Conservation (phyloP, 92 coral and sea anemone species). For the Ricordea florida region DNA sequence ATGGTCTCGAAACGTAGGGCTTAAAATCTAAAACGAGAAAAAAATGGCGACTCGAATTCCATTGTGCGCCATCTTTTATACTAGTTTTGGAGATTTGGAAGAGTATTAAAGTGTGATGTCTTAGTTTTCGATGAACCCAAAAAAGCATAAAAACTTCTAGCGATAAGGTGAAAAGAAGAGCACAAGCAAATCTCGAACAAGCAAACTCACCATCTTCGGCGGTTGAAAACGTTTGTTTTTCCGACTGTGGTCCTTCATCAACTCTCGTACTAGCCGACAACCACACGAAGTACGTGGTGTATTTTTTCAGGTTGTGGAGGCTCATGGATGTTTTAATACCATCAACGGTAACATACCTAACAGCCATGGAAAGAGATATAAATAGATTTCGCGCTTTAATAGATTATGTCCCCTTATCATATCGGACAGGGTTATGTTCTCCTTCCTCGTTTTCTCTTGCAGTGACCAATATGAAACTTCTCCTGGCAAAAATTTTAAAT, state of each 20-base stretch:
- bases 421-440: background rate
- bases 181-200: background rate
- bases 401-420: background rate
- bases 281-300: conserved; percentile 83
- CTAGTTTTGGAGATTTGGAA: too few relatives aligned
- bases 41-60: too few relatives aligned
- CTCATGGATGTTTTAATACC: conserved; percentile 69
- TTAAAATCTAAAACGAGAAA: too few relatives aligned
- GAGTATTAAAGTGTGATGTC: too few relatives aligned
- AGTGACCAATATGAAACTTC: too few relatives aligned
- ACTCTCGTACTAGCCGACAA: conserved; percentile 82
- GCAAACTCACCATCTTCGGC: conserved; percentile 82
- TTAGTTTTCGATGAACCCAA: too few relatives aligned
- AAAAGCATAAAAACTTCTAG: too few relatives aligned
- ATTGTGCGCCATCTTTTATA: too few relatives aligned
- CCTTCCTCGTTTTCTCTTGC: background rate
- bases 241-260: conserved; percentile 80
- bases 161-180: background rate
- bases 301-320: conserved; percentile 75
- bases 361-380: background rate
- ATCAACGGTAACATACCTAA: conserved; percentile 47
- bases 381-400: background rate
- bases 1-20: too few relatives aligned
- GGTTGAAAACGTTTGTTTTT: conserved; percentile 60
- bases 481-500: too few relatives aligned